phyloP scores from a whole-genome alignment of 2,888 invertebrate genomes.

The Drosophila mimetica region DNA sequence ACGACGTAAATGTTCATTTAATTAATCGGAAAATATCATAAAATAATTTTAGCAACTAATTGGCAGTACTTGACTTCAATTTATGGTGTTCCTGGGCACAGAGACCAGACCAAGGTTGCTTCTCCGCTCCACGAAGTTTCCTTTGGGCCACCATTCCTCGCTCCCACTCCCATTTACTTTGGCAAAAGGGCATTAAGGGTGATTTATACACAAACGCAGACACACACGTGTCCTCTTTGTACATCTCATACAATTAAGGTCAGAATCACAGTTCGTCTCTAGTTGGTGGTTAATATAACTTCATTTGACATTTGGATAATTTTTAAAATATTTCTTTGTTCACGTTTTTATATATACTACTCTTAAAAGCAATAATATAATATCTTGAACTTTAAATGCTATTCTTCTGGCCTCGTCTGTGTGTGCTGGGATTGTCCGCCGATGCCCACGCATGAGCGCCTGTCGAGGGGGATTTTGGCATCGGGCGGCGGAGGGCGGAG shows the following conservation, averaged over 20 bases:
- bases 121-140: conserved; percentile 8
- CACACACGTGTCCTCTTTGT: conserved; percentile 26
- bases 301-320: too few species aligned
- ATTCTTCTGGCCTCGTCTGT: neutral
- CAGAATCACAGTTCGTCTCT: too few species aligned
- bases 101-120: conserved; percentile 4
- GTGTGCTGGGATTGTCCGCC: conserved; percentile 17
- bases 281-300: too few species aligned
- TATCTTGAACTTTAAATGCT: neutral
- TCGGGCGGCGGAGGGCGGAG: too few species aligned
- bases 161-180: neutral
- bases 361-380: too few species aligned
- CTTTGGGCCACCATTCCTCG: neutral
- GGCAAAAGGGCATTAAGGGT: conserved; percentile 60
- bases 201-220: conserved; percentile 59
- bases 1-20: conserved; percentile 56
- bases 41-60: conserved; percentile 77
- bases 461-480: conserved; percentile 10
- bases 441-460: conserved; percentile 62
- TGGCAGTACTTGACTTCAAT: conserved; percentile 78
- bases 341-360: too few species aligned
- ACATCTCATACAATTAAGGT: neutral
- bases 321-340: too few species aligned
- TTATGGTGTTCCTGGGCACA: conserved; percentile 54
- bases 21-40: conserved; percentile 75